These are phyloP conservation scores for Oithona nana DNA, from an alignment of 2,888 invertebrate genomes.

Conservation along the genomic window DNA sequence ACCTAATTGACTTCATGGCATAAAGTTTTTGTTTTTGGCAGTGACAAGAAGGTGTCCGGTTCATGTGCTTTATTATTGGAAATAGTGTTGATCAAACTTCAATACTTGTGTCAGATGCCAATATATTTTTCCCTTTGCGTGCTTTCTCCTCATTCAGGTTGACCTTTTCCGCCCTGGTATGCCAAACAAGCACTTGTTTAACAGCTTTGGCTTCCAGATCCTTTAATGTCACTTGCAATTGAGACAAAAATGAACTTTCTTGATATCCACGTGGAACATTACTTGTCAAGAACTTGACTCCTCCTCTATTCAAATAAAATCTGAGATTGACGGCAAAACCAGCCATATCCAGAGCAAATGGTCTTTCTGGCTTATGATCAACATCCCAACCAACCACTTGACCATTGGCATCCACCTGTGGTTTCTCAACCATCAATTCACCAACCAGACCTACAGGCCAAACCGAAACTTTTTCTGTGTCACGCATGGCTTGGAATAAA, in stretches of 20 bases:
- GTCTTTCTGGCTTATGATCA: slow-evolving; percentile 70
- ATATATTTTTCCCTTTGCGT: too few species aligned
- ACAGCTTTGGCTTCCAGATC: slow-evolving; percentile 78
- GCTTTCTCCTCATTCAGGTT: slow-evolving; percentile 49
- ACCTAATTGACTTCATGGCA: too few species aligned
- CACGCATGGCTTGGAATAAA: slow-evolving; percentile 73
- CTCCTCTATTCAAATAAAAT: slow-evolving; percentile 45
- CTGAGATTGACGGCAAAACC: slow-evolving; percentile 70
- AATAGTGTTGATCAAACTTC: too few species aligned
- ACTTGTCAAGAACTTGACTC: slow-evolving; percentile 60
- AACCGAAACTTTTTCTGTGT: slow-evolving; percentile 62
- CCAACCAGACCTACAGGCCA: slow-evolving; percentile 95
- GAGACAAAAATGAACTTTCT: slow-evolving; percentile 61
- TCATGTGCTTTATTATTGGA: too few species aligned
- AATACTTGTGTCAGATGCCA: too few species aligned
- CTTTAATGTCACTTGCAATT: slow-evolving; percentile 40
- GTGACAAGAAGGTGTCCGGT: too few species aligned
- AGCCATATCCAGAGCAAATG: slow-evolving; percentile 96
- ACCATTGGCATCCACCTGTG: slow-evolving; percentile 27
- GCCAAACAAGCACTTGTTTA: slow-evolving; percentile 93
- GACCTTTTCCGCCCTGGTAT: slow-evolving; percentile 82
- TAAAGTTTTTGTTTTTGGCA: too few species aligned
- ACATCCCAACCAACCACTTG: slow-evolving; percentile 45
- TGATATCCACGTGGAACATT: slow-evolving; percentile 71
- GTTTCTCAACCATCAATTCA: slow-evolving; percentile 76